Evolutionary conservation across 2,888 invertebrate genomes (phyloP), one percentile per base, ranked within the genome.

Genomic region (Netelia melanura): DNA sequence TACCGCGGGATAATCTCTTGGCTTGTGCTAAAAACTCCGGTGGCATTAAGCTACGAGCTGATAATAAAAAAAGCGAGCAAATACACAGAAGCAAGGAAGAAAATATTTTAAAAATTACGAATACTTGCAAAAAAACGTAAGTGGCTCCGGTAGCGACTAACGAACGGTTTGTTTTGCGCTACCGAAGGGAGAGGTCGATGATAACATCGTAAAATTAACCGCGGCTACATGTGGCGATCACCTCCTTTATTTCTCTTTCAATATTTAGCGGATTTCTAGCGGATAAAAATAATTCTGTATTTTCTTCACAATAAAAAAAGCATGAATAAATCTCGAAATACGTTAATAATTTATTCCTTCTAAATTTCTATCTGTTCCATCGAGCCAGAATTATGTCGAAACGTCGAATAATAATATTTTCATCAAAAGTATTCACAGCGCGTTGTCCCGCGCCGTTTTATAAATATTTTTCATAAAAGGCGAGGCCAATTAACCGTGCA

Each of bases 401-500:
- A 30, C 6, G 30, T 30, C 30, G 30, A 17, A 17, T 17, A 30
- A 30, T 30, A 30, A 30, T 30, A 30, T 67, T 44, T 44, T 67
- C 65, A 8, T 25, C 25, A 25, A 25, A 25, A 25, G 25, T 25
- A 25, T 25, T 25, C 25, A 2, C 25, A 25, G 25, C 25, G 25
- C 25, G 25, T 25, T 25, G 21, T 10, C 38, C 38, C 52, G 52
- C 17, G 65, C 70, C 48, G 70, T 17, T 79, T 44, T 70, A 52
- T 52, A 52, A 58, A 58, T 62, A 82, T 67, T 56, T 52, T 65
- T 52, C n/a, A n/a, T 17, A 43, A 75, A 70, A 61, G 64, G 52
- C 52, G 61, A 81, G 67, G 68, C 84, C 80, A 81, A 85, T 85
- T 85, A 81, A 85, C 81, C 75, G 74, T 84, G 81, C 84, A 81